A percentile compares a stretch with the other conserved stretches of the same genome.
These are phyloP conservation scores for Triops cancriformis DNA, from an alignment of 1,140 invertebrate genomes.

Conservation along the genomic window DNA sequence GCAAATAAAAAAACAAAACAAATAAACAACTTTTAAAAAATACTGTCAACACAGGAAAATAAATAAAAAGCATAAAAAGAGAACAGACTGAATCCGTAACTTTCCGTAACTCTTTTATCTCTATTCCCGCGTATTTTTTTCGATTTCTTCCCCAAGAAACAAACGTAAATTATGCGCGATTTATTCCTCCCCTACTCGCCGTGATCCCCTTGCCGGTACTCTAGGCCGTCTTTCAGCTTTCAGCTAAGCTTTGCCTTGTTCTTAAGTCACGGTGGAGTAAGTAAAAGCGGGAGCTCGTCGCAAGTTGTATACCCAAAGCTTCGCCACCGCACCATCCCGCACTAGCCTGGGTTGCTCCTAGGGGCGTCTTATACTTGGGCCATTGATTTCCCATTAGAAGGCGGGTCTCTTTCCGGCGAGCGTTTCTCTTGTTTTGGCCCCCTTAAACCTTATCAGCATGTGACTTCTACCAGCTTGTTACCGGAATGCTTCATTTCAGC, in stretches of 20 bases:
- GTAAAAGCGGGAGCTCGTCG: not conserved
- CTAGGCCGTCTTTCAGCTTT: not conserved
- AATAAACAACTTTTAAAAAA: too few species aligned
- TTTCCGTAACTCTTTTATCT: too few species aligned
- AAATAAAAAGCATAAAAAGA: too few species aligned
- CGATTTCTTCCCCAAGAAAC: not conserved
- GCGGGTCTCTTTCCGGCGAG: not conserved
- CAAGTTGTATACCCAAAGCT: not conserved
- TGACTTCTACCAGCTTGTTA: too few species aligned
- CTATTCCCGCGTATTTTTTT: not conserved
- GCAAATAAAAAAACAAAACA: too few species aligned
- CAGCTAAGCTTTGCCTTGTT: not conserved
- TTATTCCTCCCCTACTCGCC: not conserved
- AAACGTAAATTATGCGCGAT: not conserved
- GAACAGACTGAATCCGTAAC: too few species aligned
- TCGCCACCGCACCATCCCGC: not conserved
- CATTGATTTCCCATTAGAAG: slow-evolving; percentile 5
- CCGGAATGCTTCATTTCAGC: too few species aligned
- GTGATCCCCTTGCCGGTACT: not conserved
- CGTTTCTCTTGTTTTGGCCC: too few species aligned
- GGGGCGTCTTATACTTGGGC: not conserved
- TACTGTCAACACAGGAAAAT: too few species aligned
- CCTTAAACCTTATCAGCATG: too few species aligned
- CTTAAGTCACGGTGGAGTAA: not conserved
- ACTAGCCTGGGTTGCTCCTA: not conserved